Base-by-base conservation (phyloP, 1,140 invertebrate genomes). In the Limonius californicus region DNA sequence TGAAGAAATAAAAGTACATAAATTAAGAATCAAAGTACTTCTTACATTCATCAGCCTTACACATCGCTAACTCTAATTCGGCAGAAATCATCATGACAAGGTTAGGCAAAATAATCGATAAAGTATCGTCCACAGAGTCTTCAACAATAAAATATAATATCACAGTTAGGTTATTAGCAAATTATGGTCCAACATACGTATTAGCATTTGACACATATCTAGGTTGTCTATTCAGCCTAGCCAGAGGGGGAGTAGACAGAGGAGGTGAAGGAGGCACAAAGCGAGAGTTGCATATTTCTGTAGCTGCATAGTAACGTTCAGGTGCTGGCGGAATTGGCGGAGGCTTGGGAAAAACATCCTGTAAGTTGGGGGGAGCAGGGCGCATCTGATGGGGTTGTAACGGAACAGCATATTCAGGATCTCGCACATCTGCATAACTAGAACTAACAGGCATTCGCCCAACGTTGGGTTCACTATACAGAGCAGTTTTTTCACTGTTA, bases 271-370 rank as follows among this genome's bases (percentile, higher is more conserved):
- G 72, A 18, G 73, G 72, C 12, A 70, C 62, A 63, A 69, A 73
- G 23, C 72, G 68, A 18, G 68, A 50, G 57, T 70, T 73, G 62
- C 73, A 74, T 27, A 76, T 71, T 62, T 76, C 74, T 9, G 72
- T 76, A 23, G 74, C 73, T 14, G 74, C 74, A 61, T 76, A 76
- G 55, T 75, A 74, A 32, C 66, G 63, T 63, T 76, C 74, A 12
- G 70, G 61, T 12, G 73, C 72, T 35, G 72, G 72, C 23, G 72
- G 71, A 47, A 66, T 50, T 1, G 69, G 63, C 6, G 72, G 72
- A 18, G 72, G 70, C 62, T 74, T 74, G 45, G 72, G 73, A 23
- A 74, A 69, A 61, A 75, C 69, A 50, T 70, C 64, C 18, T 74
- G 72, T 27, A 74, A 57, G 54, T 64, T 54, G 11, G 73, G 72